Base-by-base conservation (phyloP, 1,140 invertebrate species). In the Apis florea region DNA sequence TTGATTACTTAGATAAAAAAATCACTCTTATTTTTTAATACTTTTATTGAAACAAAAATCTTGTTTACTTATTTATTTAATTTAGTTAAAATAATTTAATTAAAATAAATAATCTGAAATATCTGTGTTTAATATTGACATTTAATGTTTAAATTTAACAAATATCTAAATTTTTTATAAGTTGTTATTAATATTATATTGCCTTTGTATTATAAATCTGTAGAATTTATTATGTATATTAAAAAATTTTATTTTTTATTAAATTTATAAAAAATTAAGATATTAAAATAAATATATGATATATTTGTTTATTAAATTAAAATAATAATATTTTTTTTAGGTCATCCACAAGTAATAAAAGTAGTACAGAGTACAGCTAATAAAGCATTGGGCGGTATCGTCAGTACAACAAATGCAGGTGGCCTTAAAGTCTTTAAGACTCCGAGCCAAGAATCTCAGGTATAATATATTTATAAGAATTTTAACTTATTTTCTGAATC, bases 261-360 rank as follows among this genome's bases (percentile, higher is more conserved):
- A 19, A 53, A 54, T 63, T 63, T 4, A 1, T 4, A 21, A 13
- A 21, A 59, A 70, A 24, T 58, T 54, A 40, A 59, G 26, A 13
- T 40, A 19, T 70, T n/a, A 15, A 40, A 40, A 40, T 40, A 40
- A 40, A 40, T 40, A 40, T 40, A 59, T 80, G 24, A 63, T 51
- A 63, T 75, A 31, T 54, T 61, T 64, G 26, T 26, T 63, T 70
- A 17, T 15, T 13, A 15, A 80, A 59, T 12, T 47, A 1, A 40
- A 64, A n/a, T 13, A 69, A 56, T 80, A 21, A 63, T 86, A 83
- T 84, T 70, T 76, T 94, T 40, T 94, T 51, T 89, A 95, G 95
- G 95, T 54, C 95, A 95, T 89, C 95, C 95, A 69, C 95, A 96
- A 92, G 94, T 96, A 89, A 95, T 96, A 67, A 96, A 96, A 90